Evolutionary conservation across 2,888 invertebrate genomes (phyloP).

Genomic region (Lasioglossum zephyrum): DNA sequence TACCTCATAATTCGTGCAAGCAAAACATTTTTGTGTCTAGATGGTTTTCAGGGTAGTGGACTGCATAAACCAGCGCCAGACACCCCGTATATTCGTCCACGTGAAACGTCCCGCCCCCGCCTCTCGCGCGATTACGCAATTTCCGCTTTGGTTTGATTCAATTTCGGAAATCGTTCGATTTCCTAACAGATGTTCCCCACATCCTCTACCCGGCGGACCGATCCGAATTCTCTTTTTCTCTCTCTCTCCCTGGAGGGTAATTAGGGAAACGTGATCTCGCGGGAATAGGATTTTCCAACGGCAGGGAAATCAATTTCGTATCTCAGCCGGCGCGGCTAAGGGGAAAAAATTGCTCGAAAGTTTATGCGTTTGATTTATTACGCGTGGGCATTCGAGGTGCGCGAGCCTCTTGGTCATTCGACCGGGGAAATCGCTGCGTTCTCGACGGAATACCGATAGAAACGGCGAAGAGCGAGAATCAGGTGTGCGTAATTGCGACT

Average conservation of each 20-base stretch:
- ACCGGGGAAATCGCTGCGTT: constrained; percentile 2
- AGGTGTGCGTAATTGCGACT: constrained; percentile 13
- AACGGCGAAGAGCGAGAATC: not conserved
- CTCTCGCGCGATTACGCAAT: constrained; percentile 76
- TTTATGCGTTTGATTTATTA: constrained; percentile 12
- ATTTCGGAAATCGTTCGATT: constrained; percentile 75
- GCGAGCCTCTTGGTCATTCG: not conserved
- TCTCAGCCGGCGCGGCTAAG: not conserved
- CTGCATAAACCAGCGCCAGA: not conserved
- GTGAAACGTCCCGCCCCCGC: constrained; percentile 54
- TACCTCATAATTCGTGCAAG: not conserved
- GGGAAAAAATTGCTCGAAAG: constrained; percentile 10
- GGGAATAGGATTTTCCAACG: constrained; percentile 9
- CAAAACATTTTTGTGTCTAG: not conserved
- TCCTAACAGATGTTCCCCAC: constrained; percentile 61
- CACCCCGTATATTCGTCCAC: constrained; percentile 46
- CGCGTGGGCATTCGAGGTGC: not conserved
- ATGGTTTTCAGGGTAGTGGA: not conserved
- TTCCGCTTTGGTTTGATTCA: constrained; percentile 78
- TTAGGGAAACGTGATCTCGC: constrained; percentile 10
- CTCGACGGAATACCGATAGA: constrained; percentile 2
- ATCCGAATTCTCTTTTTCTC: not conserved
- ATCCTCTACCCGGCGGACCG: too few relatives aligned
- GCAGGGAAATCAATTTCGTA: constrained; percentile 6
- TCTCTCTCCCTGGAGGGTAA: constrained; percentile 18